Percentiles rank a stretch among this genome's conserved stretches.
Conservation (phyloP, 1,140 invertebrate species). For the Brachionus plicatilis region DNA sequence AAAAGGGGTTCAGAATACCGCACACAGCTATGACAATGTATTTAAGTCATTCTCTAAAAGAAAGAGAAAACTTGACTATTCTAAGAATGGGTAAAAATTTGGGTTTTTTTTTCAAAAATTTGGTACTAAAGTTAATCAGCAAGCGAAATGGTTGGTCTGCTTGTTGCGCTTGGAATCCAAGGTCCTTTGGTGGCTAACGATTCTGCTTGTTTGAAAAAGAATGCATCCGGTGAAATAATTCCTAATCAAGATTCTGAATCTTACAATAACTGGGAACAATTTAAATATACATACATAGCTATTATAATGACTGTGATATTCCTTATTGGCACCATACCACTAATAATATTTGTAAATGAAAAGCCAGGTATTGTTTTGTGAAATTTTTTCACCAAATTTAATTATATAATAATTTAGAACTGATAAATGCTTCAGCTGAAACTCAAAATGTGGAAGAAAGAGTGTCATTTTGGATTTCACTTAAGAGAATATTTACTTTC, state of each 20-base stretch:
- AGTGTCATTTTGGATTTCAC: not conserved
- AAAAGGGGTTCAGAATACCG: slow-evolving; percentile 32
- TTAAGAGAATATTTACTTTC: slow-evolving; percentile 31
- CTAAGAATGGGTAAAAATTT: slow-evolving; percentile 1
- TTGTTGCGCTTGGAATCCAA: slow-evolving; percentile 23
- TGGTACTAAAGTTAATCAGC: not conserved
- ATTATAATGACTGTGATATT: slow-evolving; percentile 30
- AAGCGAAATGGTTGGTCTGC: slow-evolving; percentile 34
- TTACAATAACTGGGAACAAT: not conserved
- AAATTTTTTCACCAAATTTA: not conserved
- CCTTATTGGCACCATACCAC: not conserved
- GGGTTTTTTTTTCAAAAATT: not conserved
- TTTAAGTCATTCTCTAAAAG: not conserved
- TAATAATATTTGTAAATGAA: slow-evolving; percentile 33
- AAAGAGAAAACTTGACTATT: slow-evolving; percentile 19
- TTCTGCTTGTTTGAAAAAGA: not conserved
- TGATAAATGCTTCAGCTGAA: not conserved
- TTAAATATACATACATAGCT: slow-evolving; percentile 18
- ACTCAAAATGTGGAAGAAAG: not conserved
- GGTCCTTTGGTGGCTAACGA: not conserved
- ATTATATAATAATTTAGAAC: not conserved
- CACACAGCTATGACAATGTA: slow-evolving; percentile 37
- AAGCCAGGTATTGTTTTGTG: not conserved
- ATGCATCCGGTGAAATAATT: not conserved
- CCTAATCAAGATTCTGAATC: not conserved